Conservation (phyloP, 2,888 invertebrate genomes). For the Cataglyphis livida region DNA sequence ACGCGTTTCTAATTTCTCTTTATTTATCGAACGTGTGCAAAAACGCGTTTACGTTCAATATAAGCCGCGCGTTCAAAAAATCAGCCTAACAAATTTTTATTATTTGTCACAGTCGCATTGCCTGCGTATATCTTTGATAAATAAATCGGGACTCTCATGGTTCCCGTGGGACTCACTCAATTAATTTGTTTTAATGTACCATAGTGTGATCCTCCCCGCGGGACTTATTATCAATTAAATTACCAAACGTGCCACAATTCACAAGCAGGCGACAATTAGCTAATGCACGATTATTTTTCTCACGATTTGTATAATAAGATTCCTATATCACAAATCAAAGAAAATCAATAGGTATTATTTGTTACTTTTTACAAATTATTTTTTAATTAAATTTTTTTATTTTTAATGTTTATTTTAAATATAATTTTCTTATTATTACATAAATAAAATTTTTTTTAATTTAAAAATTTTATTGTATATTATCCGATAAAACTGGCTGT, state of each 20-base stretch:
- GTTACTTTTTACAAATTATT: neutral
- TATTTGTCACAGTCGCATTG: neutral
- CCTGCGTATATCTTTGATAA: slow-evolving; percentile 65
- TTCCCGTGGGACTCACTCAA: slow-evolving; percentile 74
- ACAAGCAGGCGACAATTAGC: slow-evolving; percentile 36
- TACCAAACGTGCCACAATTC: slow-evolving; percentile 55
- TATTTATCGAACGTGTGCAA: neutral
- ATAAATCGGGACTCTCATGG: slow-evolving; percentile 67
- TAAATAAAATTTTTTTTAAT: neutral
- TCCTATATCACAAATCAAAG: neutral
- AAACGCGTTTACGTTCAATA: neutral
- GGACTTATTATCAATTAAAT: slow-evolving; percentile 77
- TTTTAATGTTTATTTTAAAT: neutral
- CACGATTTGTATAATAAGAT: neutral
- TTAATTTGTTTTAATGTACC: slow-evolving; percentile 77
- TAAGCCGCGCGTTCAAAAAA: neutral
- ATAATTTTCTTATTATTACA: neutral
- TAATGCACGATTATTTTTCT: slow-evolving; percentile 12
- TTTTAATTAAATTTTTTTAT: neutral
- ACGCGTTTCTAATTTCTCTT: neutral
- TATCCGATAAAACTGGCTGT: neutral
- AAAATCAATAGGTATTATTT: neutral
- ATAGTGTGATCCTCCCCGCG: slow-evolving; percentile 52
- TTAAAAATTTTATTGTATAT: neutral
- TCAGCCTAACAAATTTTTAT: slow-evolving; percentile 27